phyloP scores from a whole-genome alignment of 2,113 vertebrate species.

The Empidonax traillii region DNA sequence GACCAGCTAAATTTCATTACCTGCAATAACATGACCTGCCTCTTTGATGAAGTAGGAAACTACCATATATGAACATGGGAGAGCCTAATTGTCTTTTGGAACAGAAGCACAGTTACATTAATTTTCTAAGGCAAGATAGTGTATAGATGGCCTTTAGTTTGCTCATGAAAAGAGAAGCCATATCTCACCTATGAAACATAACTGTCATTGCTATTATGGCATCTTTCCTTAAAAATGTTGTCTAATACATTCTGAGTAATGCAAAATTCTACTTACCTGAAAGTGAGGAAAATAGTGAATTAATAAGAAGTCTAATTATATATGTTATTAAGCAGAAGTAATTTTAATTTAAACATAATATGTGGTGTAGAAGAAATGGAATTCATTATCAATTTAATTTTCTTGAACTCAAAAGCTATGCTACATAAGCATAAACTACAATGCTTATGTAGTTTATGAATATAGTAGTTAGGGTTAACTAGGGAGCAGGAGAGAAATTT shows the following conservation, averaged over 20 bases:
- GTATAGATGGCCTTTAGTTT: background rate
- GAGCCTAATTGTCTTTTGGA: background rate
- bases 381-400: slow-evolving; percentile 17
- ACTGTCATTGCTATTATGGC: background rate
- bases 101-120: background rate
- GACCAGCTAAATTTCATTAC: background rate
- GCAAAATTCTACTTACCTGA: background rate
- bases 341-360: background rate
- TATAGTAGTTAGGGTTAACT: slow-evolving; percentile 8
- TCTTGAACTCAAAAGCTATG: slow-evolving; percentile 10
- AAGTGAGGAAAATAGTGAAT: background rate
- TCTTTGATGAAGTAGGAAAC: background rate
- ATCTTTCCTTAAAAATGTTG: background rate
- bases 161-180: background rate
- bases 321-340: background rate
- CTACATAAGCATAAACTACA: too few species aligned
- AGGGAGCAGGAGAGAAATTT: background rate
- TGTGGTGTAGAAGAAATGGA: background rate
- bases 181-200: background rate
- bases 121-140: background rate
- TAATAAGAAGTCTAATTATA: background rate
- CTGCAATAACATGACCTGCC: background rate
- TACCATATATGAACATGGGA: fast-evolving
- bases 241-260: background rate
- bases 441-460: background rate